A percentile compares a stretch with the other conserved stretches of the same genome.
phyloP scores from a whole-genome alignment of 2,888 invertebrate species.

The Leptura quadrifasciata region DNA sequence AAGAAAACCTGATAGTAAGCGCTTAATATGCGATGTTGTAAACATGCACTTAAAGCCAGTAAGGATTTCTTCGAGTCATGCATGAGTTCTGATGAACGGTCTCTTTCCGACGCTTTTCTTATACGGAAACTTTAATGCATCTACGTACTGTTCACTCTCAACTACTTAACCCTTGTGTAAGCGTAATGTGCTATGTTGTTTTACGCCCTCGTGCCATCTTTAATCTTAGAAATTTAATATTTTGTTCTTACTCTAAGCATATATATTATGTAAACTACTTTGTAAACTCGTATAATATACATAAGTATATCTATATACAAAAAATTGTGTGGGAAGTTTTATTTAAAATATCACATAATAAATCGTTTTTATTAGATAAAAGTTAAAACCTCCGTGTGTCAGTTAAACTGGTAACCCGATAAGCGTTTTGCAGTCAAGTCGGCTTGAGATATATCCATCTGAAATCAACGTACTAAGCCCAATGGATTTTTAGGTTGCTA shows the following conservation, averaged over 20 bases:
- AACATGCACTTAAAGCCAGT: conserved; percentile 18
- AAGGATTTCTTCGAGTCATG: conserved; percentile 15
- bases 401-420: no score
- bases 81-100: conserved; percentile 31
- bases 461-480: no score
- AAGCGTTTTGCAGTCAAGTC: no score
- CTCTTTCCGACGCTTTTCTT: conserved; percentile 35
- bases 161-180: conserved; percentile 23
- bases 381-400: no score
- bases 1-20: not conserved
- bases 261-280: not conserved
- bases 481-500: no score
- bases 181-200: conserved; percentile 29
- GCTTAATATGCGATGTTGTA: not conserved
- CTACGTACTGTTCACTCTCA: conserved; percentile 28
- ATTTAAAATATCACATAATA: no score
- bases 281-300: conserved; percentile 11
- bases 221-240: conserved; percentile 24
- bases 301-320: no score
- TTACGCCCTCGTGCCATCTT: conserved; percentile 21
- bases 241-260: not conserved
- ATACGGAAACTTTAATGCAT: conserved; percentile 32
- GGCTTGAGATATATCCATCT: no score
- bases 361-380: no score
- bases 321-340: no score